Evolutionary conservation across 2,113 vertebrate genomes (phyloP), one percentile per base, ranked within the genome.

Genomic region (Acrocephalus arundinaceus): DNA sequence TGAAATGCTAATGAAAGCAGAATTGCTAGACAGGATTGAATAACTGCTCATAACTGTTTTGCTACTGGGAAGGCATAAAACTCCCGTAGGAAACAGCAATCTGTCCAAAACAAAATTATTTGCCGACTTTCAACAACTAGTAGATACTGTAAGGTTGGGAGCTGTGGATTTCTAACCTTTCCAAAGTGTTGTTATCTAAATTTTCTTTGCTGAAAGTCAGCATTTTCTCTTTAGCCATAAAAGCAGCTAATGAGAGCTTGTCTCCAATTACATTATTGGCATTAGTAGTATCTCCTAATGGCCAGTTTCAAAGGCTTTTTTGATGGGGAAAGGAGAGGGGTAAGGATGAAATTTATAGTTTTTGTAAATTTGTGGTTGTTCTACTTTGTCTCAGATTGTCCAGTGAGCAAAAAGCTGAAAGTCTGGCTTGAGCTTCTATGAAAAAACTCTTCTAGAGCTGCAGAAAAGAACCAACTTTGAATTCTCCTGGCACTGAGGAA

Each of bases 1-100:
- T 16, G 37, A 90, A 83, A 83, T 66, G 37, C 43, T 94, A 84
- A 94, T 90, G 70, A 86, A 94, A 95, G 37, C 67, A 82, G 74
- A 90, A 82, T 49, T 87, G 43, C 62, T 78, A n/a, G 87, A 57
- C 62, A 82, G 92, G 57, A 75, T 21, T 88, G 54, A 94, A 43
- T 73, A 87, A 79, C 58, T 93, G 82, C 62, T 93, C 8, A 7
- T 79, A 88, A 82, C 55, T 27, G 31, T 79, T 95, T 82, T 88
- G 67, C 67, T 83, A 27, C 37, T n/a, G 65, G 59, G 75, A 92
- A 95, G 51, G 72, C 46, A 15, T 35, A 81, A 82, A 51, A 10
- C 13, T 37, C 71, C 48, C 46, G 21, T 39, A 76, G 59, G 76
- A 92, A 85, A 86, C 1, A 49, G 59, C 72, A 90, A 63, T 37